A percentile compares a stretch with the other conserved stretches of the same genome.
Conservation (phyloP, 2,797 vertebrate genomes). For the Sebastes melanostomus region DNA sequence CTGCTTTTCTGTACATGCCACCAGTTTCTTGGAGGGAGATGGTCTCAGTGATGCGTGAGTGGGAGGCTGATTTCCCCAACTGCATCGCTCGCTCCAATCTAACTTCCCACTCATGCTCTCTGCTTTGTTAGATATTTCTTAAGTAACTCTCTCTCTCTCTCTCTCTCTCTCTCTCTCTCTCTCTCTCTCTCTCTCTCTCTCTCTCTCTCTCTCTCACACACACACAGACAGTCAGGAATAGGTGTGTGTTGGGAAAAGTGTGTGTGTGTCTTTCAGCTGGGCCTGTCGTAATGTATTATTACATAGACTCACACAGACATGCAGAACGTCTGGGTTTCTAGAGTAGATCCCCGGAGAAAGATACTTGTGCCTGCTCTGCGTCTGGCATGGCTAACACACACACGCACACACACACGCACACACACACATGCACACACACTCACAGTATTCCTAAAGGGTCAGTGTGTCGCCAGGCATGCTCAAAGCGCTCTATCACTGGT, state of each 20-base stretch:
- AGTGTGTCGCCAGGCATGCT: constrained; percentile 77
- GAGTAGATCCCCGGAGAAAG: constrained; percentile 77
- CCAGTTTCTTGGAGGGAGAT: constrained; percentile 71
- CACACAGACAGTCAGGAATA: constrained; percentile 25
- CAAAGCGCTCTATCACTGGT: constrained; percentile 78
- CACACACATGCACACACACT: constrained; percentile 15
- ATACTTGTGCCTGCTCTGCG: constrained; percentile 64
- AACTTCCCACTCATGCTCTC: constrained; percentile 76
- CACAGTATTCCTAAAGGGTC: constrained; percentile 77
- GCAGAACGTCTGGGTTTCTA: constrained; percentile 78
- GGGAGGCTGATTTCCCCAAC: constrained; percentile 77
- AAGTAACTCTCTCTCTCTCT: constrained; percentile 60
- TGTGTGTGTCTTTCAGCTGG: constrained; percentile 15
- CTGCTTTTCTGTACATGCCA: constrained; percentile 71
- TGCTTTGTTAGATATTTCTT: constrained; percentile 78
- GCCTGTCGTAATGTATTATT: constrained; percentile 64
- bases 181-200: neutral
- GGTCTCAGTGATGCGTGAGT: constrained; percentile 74
- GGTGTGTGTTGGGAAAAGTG: constrained; percentile 41
- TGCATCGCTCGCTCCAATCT: constrained; percentile 65
- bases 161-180: constrained; percentile 1
- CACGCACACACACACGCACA: neutral
- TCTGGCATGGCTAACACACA: constrained; percentile 54
- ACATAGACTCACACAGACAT: constrained; percentile 60
- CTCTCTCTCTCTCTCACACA: constrained; percentile 13